Base-by-base conservation (phyloP, 2,888 invertebrate species). In the Thumatha senex region DNA sequence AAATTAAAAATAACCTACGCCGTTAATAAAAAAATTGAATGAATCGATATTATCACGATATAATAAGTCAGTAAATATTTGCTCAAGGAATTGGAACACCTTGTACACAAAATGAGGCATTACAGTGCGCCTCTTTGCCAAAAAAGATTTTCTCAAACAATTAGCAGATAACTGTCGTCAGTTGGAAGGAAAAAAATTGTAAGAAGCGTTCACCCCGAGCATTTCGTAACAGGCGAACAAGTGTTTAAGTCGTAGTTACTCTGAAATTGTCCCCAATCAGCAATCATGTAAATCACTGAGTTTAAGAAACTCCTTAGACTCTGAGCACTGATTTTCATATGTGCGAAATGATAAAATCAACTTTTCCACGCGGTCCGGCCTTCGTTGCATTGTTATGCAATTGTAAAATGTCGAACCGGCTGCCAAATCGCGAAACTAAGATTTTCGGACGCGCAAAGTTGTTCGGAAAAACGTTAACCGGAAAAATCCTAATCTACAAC, bases 331-430 rank as follows among this genome's bases (percentile, higher is more conserved):
- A 81, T 82, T 84, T 82, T 80, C 84, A 81, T 79, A 72, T 74
- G 64, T 58, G 67, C 67, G 54, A 72, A 76, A 70, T 71, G 62
- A 72, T 71, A 70, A 73, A 74, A 71, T 72, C 79, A 79, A 82
- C 79, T 83, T 89, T 89, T 88, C 86, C 84, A 74, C 73, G 76
- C 80, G 72, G 77, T 70, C 78, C 82, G 81, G 81, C 82, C 82
- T 82, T 81, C 81, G 74, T 75, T 87, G 86, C 86, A 86, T 81
- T 82, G 84, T 89, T 89, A 89, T 88, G 89, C 89, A 89, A 89
- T 84, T 82, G 76, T 76, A 76, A 74, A 77, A 72, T 72, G 60
- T 63, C 67, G 70, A 69, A 70, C 70, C 70, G 70, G 72, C 77
- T 76, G 80, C 79, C 84, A 79, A 82, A 82, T 74, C 73, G 71